Evolutionary conservation across 2,113 vertebrate genomes (phyloP), one percentile per base, ranked within the genome.

Genomic region (Ovibos moschatus): DNA sequence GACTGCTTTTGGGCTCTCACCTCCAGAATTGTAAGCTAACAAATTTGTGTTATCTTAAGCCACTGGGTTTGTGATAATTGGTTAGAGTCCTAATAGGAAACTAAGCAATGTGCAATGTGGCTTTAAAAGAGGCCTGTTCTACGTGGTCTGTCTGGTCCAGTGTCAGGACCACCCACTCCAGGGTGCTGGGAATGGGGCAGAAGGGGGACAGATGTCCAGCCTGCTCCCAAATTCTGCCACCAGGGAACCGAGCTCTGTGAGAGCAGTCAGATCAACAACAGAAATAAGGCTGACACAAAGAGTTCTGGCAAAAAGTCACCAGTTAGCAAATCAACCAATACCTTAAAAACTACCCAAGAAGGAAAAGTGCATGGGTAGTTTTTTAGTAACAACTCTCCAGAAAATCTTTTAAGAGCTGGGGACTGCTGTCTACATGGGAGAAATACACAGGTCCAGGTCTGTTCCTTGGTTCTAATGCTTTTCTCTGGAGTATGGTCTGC

Each of bases 101-200:
- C 4, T 2, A 53, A 58, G 50, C 7, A 43, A 21, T 15, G 36
- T 25, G 47, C 15, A n/a, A 12, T 2, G 21, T 14, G 51, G 43
- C 47, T 64, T 91, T 53, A 33, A 82, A 81, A 23, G 40, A 64
- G 14, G 12, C 16, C 64, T 43, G 2, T 6, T 55, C 11, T 13
- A 8, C 9, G 25, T 10, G 23, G 28, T 33, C 43, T 19, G 30
- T 14, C 57, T 45, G 64, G 11, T 25, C 58, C 9, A 76, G 15
- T 0, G 14, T 27, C n/a, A 60, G 43, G 55, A 19, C 36, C 27
- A 23, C 4, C 40, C 2, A 2, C 0, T 45, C 83, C 7, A 58
- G 51, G 51, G 21, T 2, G 9, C 9, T 57, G n/a, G 64, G n/a
- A n/a, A 55, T 0, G 0, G 45, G 23, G 23, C 13, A 0, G 13